phyloP scores from a whole-genome alignment of 2,888 invertebrate genomes.

The Ctena decussata region DNA sequence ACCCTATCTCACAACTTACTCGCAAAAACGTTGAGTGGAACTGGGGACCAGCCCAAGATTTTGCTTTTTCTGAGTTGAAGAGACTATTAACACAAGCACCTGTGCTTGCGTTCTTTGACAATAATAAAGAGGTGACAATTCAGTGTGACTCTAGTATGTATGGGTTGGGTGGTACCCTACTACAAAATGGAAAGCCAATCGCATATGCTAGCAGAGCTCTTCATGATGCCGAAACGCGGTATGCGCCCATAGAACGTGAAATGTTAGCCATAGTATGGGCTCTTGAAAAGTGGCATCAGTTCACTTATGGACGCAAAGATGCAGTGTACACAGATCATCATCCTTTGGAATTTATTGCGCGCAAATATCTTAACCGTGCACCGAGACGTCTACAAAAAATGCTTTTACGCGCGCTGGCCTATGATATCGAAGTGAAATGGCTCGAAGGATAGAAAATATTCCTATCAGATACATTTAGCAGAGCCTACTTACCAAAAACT shows the following conservation, averaged over 20 bases:
- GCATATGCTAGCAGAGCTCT: constrained; percentile 52
- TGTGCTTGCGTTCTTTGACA: constrained; percentile 44
- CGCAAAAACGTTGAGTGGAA: constrained; percentile 40
- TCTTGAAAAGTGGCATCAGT: constrained; percentile 74
- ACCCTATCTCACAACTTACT: constrained; percentile 59
- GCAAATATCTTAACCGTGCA: constrained; percentile 71
- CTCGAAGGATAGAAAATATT: constrained; percentile 51
- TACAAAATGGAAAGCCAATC: constrained; percentile 41
- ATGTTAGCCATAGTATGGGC: constrained; percentile 80
- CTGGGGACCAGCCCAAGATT: constrained; percentile 42
- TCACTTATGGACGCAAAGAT: constrained; percentile 81
- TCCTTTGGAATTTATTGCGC: constrained; percentile 85
- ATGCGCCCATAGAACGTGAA: constrained; percentile 63
- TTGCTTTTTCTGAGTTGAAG: constrained; percentile 40
- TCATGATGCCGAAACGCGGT: constrained; percentile 42
- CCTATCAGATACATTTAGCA: constrained; percentile 53
- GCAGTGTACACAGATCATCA: constrained; percentile 85
- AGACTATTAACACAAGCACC: constrained; percentile 23
- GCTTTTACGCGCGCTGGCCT: constrained; percentile 78
- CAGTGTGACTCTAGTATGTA: constrained; percentile 40
- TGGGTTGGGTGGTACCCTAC: constrained; percentile 47
- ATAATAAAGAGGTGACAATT: constrained; percentile 24
- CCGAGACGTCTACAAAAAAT: constrained; percentile 76
- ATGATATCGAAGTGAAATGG: constrained; percentile 71
- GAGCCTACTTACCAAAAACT: constrained; percentile 43